A percentile compares a stretch with the other conserved stretches of the same genome.
Evolutionary conservation across 2,113 vertebrate species (phyloP).

Genomic region (Etia nguti): DNA sequence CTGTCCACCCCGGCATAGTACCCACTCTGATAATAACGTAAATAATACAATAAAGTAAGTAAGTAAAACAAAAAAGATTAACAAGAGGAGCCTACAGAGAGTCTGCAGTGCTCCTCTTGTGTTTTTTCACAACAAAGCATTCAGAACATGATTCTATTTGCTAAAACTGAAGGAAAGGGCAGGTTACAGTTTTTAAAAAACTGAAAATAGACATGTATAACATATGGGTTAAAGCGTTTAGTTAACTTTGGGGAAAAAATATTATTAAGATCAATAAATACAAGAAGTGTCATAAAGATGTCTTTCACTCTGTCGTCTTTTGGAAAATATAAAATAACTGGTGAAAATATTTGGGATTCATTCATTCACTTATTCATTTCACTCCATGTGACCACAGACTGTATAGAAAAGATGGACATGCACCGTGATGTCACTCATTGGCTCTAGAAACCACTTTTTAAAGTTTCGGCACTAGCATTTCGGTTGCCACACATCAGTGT

Average conservation of each 20-base stretch:
- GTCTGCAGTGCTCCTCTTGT: background rate
- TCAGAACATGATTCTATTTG: background rate
- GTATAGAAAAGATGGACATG: background rate
- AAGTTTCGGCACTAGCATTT: background rate
- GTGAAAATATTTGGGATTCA: no score
- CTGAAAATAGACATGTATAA: background rate
- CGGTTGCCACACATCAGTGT: background rate
- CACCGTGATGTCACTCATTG: background rate
- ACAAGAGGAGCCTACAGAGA: background rate
- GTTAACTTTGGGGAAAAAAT: no score
- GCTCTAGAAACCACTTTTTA: background rate
- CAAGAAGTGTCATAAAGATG: no score
- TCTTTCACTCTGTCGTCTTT: no score
- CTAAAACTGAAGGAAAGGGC: background rate
- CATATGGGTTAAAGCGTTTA: background rate
- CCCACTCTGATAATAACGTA: background rate
- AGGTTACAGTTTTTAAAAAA: background rate
- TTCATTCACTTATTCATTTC: background rate
- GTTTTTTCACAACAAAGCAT: background rate
- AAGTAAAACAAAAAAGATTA: background rate
- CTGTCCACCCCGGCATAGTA: background rate
- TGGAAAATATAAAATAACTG: background rate
- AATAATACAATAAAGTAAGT: background rate
- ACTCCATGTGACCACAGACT: background rate
- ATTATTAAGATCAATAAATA: no score